Evolutionary conservation across 2,113 vertebrate genomes (phyloP).

Genomic region (Crotophaga sulcirostris): DNA sequence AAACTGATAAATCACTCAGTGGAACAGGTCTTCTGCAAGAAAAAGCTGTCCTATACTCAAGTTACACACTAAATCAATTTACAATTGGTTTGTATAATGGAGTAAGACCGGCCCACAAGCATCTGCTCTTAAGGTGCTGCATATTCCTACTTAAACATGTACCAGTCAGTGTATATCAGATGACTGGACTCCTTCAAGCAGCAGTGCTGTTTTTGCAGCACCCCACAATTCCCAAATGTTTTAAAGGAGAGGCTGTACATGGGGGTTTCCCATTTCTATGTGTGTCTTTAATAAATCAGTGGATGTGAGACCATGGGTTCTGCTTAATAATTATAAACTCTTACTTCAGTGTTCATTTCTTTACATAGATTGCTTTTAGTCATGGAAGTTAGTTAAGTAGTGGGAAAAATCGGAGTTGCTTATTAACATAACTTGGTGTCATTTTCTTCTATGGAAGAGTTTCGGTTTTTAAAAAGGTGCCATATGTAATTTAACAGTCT

Average conservation of each 20-base stretch:
- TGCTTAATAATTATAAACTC: not conserved
- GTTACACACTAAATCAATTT: not conserved
- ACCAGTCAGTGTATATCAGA: conserved; percentile 9
- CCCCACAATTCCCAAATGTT: not conserved
- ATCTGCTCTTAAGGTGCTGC: conserved; percentile 33
- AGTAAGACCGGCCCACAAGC: conserved; percentile 50
- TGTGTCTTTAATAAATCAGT: not conserved
- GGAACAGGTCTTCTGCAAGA: not conserved
- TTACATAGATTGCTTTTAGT: not conserved
- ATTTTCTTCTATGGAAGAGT: not conserved
- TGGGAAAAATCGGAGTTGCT: not conserved
- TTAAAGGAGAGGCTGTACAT: not conserved
- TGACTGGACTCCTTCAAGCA: not conserved
- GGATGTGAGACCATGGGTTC: not conserved
- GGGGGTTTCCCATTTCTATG: not conserved
- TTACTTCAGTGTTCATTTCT: not conserved
- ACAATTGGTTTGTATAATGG: conserved; percentile 49
- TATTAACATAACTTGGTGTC: not conserved
- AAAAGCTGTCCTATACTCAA: conserved; percentile 5
- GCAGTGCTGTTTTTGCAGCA: not conserved
- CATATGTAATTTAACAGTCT: not conserved
- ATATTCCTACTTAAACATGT: not conserved
- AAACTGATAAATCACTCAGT: not conserved
- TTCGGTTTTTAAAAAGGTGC: not conserved
- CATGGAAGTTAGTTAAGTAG: not conserved